These are phyloP conservation scores for Mus pahari DNA, from an alignment of 2,113 vertebrate species.

Conservation along the genomic window DNA sequence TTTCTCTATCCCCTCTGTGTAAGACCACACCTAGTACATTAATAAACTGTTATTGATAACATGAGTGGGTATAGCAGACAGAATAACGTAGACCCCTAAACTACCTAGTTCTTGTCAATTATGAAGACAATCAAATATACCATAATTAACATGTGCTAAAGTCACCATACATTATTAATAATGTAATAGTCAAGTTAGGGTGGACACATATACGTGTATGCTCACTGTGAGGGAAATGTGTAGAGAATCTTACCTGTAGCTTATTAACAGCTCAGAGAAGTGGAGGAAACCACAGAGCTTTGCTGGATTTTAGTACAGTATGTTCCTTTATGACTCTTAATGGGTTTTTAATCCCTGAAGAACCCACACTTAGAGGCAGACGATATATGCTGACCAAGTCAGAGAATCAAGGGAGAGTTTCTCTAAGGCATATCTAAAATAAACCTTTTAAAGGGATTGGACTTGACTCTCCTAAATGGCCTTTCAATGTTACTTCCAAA, in stretches of 20 bases:
- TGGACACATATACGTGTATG: not conserved
- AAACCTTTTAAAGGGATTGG: not conserved
- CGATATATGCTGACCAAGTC: not conserved
- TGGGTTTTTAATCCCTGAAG: not conserved
- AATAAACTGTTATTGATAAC: not conserved
- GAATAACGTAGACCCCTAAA: not conserved
- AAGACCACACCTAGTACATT: not conserved
- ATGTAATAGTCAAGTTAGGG: not conserved
- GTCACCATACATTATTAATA: not conserved
- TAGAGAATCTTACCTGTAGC: not conserved
- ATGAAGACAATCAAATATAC: not conserved
- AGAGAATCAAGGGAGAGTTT: conserved; percentile 22
- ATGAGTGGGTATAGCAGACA: not conserved
- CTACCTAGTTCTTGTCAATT: not conserved
- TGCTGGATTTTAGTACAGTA: not conserved
- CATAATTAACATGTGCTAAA: conserved; percentile 9
- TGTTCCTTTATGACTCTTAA: not conserved
- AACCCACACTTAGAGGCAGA: not conserved
- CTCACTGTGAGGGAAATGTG: not conserved
- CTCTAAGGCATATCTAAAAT: not conserved
- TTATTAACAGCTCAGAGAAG: not conserved
- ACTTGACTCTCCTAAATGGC: not conserved
- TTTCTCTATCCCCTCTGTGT: not conserved
- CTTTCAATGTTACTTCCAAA: conserved; percentile 10
- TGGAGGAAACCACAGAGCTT: not conserved